These are phyloP conservation scores for Drosophila fuyamai DNA, from an alignment of 1,140 invertebrate species.

Conservation along the genomic window DNA sequence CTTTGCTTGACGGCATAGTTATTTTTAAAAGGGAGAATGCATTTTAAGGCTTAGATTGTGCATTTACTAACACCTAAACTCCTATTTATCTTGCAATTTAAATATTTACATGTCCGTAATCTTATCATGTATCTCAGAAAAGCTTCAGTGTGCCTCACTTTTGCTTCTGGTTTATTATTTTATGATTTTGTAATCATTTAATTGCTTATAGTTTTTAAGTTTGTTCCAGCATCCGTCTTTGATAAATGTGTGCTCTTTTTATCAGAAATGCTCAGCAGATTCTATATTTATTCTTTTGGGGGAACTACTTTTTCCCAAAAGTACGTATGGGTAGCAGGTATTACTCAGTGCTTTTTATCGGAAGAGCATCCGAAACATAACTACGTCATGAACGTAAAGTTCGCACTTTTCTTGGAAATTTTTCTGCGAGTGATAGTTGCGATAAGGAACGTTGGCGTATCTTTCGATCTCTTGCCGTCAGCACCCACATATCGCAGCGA, in stretches of 20 bases:
- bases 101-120: not conserved
- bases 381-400: constrained; percentile 75
- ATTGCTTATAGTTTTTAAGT: not conserved
- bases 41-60: too few species aligned
- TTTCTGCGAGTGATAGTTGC: constrained; percentile 51
- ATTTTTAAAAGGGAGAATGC: too few species aligned
- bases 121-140: not conserved
- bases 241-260: not conserved
- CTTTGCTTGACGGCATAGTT: too few species aligned
- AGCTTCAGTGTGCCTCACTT: not conserved
- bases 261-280: not conserved
- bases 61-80: too few species aligned
- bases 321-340: not conserved
- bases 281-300: constrained; percentile 11
- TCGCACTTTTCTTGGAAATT: constrained; percentile 56
- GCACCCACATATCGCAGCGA: constrained; percentile 43
- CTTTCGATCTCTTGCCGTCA: constrained; percentile 29
- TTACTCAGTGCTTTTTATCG: constrained; percentile 32
- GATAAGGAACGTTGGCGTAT: constrained; percentile 57
- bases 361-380: constrained; percentile 31
- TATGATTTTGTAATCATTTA: not conserved
- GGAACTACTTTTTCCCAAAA: constrained; percentile 21
- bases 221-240: not conserved
- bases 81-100: not conserved
- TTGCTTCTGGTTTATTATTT: not conserved